Conservation (phyloP, 2,888 invertebrate genomes). For the Sturmia bella region DNA sequence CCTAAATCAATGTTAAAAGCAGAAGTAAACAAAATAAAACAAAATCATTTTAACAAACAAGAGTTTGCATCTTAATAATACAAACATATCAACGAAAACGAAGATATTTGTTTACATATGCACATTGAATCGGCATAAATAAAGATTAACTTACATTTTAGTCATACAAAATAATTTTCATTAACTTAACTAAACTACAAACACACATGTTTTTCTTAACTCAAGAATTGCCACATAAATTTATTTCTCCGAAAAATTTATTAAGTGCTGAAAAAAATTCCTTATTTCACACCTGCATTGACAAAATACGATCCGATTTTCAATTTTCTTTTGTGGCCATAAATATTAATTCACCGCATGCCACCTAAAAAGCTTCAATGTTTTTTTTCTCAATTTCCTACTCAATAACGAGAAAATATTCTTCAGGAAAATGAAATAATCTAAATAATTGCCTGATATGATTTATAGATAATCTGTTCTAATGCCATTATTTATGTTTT, state of each 20-base stretch:
- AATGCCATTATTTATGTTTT: conserved; percentile 55
- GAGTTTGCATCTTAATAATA: no score
- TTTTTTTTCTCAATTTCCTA: conserved; percentile 48
- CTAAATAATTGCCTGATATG: conserved; percentile 39
- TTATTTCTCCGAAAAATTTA: conserved; percentile 5
- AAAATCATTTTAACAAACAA: no score
- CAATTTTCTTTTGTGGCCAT: conserved; percentile 17
- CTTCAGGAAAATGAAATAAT: conserved; percentile 16
- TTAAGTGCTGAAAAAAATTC: not conserved
- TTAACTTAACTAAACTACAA: no score
- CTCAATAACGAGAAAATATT: conserved; percentile 18
- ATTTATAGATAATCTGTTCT: conserved; percentile 55
- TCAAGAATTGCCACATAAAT: not conserved
- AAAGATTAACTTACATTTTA: no score
- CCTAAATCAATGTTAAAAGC: no score
- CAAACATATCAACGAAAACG: no score
- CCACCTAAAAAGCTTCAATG: conserved; percentile 4
- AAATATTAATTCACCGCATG: conserved; percentile 30
- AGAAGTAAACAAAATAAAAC: no score
- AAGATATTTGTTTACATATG: no score
- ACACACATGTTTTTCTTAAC: no score
- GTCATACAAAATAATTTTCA: no score
- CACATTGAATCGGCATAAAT: no score
- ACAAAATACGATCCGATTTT: conserved; percentile 7
- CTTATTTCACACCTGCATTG: not conserved